Conservation (phyloP, 92 coral and sea anemone genomes). For the Virgularia gustaviana region DNA sequence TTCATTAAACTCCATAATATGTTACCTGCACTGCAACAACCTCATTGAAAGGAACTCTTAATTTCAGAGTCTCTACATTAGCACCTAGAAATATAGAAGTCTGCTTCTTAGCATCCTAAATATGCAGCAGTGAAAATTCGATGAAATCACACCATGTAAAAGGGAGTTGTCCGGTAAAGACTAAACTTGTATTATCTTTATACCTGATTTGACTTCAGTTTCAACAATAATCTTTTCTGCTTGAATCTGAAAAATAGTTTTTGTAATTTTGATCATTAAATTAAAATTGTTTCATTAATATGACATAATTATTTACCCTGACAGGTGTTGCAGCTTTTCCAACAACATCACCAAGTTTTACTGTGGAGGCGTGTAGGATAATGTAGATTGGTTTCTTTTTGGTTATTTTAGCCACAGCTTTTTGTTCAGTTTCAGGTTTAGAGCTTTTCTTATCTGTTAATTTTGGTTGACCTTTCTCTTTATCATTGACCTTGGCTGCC, state of each 20-base stretch:
- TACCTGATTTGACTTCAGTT: slow-evolving; percentile 59
- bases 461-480: neutral
- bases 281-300: too few relatives aligned
- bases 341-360: neutral
- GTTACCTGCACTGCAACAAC: slow-evolving; percentile 19
- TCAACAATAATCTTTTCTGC: slow-evolving; percentile 83
- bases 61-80: slow-evolving; percentile 24
- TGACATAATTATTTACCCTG: neutral
- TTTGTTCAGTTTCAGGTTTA: neutral
- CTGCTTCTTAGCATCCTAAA: too few relatives aligned
- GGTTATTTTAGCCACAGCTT: too few relatives aligned
- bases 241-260: slow-evolving; percentile 59
- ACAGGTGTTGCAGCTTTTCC: slow-evolving; percentile 21
- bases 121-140: too few relatives aligned
- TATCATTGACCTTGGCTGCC: too few relatives aligned
- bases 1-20: too few relatives aligned
- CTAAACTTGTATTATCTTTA: slow-evolving; percentile 28
- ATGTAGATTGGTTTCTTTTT: slow-evolving; percentile 32
- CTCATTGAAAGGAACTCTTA: slow-evolving; percentile 64
- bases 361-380: slow-evolving; percentile 6
- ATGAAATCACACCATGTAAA: too few relatives aligned
- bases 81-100: slow-evolving; percentile 4
- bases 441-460: neutral
- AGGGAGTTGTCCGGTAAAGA: neutral
- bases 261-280: too few relatives aligned